Evolutionary conservation across 2,888 invertebrate species (phyloP).

Genomic region (Nebria salina): DNA sequence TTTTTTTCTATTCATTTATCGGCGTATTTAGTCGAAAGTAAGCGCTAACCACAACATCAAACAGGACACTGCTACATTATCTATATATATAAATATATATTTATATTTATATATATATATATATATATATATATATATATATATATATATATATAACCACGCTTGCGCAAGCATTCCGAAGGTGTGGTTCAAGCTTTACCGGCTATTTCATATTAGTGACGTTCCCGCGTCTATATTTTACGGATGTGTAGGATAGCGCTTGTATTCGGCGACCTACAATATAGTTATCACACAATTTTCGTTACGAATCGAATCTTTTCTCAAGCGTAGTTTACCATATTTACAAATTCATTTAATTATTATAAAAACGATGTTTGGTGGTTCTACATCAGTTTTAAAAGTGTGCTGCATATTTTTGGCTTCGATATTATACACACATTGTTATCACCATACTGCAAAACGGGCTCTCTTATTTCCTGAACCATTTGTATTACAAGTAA

Average conservation of each 20-base stretch:
- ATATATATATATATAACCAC: too few species aligned
- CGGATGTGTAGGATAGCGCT: not conserved
- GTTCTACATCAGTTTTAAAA: conserved; percentile 10
- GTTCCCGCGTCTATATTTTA: not conserved
- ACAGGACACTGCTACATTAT: too few species aligned
- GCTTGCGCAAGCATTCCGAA: too few species aligned
- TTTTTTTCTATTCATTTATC: not conserved
- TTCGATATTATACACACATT: conserved; percentile 15
- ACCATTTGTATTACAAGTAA: conserved; percentile 25
- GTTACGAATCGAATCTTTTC: not conserved
- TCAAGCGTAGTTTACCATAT: not conserved
- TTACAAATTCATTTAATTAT: conserved; percentile 1
- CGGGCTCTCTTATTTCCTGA: conserved; percentile 24
- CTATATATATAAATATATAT: too few species aligned
- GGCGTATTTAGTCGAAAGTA: not conserved
- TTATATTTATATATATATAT: too few species aligned
- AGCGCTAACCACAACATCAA: too few species aligned
- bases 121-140: too few species aligned
- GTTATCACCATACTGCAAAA: conserved; percentile 18
- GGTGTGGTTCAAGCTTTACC: not conserved
- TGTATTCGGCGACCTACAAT: not conserved
- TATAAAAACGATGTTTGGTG: conserved; percentile 15
- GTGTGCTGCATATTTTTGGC: conserved; percentile 10
- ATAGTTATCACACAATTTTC: not conserved
- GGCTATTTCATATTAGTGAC: not conserved